Evolutionary conservation across 2,113 vertebrate genomes (phyloP).

Genomic region (Talpa occidentalis): DNA sequence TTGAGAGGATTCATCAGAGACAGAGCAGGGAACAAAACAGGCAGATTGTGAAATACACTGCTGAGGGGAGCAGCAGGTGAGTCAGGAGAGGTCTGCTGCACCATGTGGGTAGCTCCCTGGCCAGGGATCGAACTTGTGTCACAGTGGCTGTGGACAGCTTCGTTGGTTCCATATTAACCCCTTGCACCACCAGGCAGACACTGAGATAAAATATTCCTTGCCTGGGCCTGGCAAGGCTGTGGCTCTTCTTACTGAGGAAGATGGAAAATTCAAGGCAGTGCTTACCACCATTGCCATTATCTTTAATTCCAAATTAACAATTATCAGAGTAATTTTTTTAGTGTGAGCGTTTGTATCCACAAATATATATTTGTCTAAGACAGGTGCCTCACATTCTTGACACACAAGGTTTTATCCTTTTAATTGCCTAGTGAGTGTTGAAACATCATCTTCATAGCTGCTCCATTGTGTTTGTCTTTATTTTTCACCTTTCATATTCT

Average conservation of each 20-base stretch:
- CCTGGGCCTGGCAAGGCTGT: not conserved
- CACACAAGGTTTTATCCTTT: conserved; percentile 30
- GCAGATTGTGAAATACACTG: too few relatives aligned
- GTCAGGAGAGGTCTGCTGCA: too few relatives aligned
- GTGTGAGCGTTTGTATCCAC: not conserved
- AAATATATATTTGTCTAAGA: conserved; percentile 39
- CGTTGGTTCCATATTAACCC: too few relatives aligned
- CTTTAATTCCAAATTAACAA: conserved; percentile 52
- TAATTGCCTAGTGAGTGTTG: conserved; percentile 41
- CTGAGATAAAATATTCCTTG: not conserved
- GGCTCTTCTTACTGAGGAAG: not conserved
- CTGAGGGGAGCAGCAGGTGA: too few relatives aligned
- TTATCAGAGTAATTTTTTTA: conserved; percentile 54
- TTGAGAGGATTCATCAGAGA: too few relatives aligned
- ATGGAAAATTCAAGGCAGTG: not conserved
- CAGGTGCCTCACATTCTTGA: not conserved
- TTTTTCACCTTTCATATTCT: conserved; percentile 56
- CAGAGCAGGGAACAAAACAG: too few relatives aligned
- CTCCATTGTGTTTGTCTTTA: conserved; percentile 61
- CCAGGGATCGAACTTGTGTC: too few relatives aligned
- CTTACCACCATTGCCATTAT: conserved; percentile 28
- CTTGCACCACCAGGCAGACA: too few relatives aligned
- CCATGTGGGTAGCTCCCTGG: too few relatives aligned
- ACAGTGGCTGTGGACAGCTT: too few relatives aligned
- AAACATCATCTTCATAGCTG: not conserved